Conservation (phyloP, 92 coral and sea anemone genomes). For the Virgularia gustaviana region DNA sequence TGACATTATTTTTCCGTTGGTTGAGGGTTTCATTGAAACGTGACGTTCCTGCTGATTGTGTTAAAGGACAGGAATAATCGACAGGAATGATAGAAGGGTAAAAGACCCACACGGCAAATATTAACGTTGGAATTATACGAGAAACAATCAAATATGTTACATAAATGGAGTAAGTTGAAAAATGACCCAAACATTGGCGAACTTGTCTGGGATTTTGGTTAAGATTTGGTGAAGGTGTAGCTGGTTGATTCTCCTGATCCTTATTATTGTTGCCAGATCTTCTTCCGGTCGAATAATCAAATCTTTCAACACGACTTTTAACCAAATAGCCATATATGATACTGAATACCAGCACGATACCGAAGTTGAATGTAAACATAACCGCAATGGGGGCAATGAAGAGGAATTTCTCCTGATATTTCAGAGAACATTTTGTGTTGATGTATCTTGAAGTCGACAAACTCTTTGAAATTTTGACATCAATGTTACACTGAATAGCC, state of each 20-base stretch:
- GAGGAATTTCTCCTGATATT: not conserved
- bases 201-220: not conserved
- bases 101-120: not conserved
- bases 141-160: not conserved
- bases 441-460: not conserved
- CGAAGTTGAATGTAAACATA: slow-evolving; percentile 1
- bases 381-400: not conserved
- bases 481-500: not conserved
- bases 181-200: slow-evolving; percentile 21
- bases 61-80: too few relatives aligned
- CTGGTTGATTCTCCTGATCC: not conserved
- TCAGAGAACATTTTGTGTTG: not conserved
- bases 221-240: not conserved
- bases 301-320: slow-evolving; percentile 9
- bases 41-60: not conserved
- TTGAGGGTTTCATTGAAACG: not conserved
- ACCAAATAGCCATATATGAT: slow-evolving; percentile 11
- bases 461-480: not conserved
- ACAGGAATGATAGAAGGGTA: not conserved
- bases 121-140: slow-evolving; percentile 5
- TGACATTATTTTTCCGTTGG: not conserved
- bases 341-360: slow-evolving; percentile 6
- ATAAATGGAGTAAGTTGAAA: slow-evolving; percentile 14
- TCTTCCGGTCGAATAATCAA: not conserved
- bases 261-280: not conserved